A percentile compares a stretch with the other conserved stretches of the same genome.
These are phyloP conservation scores for Drosophila fulvimacula DNA, from an alignment of 2,888 invertebrate species.

Conservation along the genomic window DNA sequence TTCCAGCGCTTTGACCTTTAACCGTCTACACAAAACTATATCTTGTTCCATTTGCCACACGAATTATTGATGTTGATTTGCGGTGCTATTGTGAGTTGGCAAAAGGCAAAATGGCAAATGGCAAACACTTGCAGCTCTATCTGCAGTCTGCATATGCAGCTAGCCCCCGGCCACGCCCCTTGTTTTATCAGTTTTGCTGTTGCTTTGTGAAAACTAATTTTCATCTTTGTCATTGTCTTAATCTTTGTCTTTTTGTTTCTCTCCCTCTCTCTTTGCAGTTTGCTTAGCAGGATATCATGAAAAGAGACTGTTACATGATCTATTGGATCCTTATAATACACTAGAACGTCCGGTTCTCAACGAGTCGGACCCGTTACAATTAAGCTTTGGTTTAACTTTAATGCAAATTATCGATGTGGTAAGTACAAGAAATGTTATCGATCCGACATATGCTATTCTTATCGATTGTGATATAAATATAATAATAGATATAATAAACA, in stretches of 20 bases:
- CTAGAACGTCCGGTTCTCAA: constrained; percentile 97
- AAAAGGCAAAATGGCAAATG: constrained; percentile 45
- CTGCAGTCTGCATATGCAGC: constrained; percentile 4
- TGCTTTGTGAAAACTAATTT: constrained; percentile 39
- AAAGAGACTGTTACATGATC: constrained; percentile 95
- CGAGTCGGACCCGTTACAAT: constrained; percentile 97
- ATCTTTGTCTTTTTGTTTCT: constrained; percentile 34
- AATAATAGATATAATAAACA: background rate
- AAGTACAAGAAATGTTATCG: constrained; percentile 84
- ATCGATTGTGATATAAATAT: background rate
- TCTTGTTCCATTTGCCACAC: constrained; percentile 46
- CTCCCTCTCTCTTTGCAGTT: constrained; percentile 78
- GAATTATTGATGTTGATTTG: constrained; percentile 80
- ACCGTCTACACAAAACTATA: constrained; percentile 3
- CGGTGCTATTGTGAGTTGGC: constrained; percentile 61
- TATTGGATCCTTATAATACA: constrained; percentile 96
- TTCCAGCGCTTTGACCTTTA: background rate
- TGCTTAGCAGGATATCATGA: constrained; percentile 93
- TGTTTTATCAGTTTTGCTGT: constrained; percentile 8
- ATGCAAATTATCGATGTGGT: constrained; percentile 99
- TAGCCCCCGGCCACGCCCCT: background rate
- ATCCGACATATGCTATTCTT: background rate
- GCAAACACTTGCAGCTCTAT: constrained; percentile 58
- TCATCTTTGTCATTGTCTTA: constrained; percentile 26
- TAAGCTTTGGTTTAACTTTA: constrained; percentile 97